Evolutionary conservation across 2,888 invertebrate genomes (phyloP), one percentile per base, ranked within the genome.

Genomic region (Cephus spinipes): DNA sequence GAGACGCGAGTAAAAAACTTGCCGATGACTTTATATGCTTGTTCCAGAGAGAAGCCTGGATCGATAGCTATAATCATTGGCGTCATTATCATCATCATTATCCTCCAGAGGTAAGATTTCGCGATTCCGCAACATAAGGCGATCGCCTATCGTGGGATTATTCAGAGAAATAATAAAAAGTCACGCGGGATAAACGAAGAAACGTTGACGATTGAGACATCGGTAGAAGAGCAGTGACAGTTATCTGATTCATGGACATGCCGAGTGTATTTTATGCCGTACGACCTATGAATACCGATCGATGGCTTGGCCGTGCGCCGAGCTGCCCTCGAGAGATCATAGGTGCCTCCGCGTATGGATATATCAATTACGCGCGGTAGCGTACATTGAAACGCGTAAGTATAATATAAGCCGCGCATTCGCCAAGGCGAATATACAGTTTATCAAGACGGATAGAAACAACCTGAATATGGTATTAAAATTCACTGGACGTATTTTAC

Each of bases 231-330:
- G 86, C 90, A 86, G 90, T 90, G 91, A 91, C 91, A 91, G 91
- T 91, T 91, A 91, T 91, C 91, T 91, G 91, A 91, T 91, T 91
- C 91, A 91, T 91, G 91, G 91, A 91, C 91, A 91, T 91, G 89
- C 90, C 91, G 89, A 88, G 89, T 90, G 89, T 91, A 91, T 91
- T 91, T 91, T 91, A 91, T 91, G 89, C 89, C 87, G 90, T 90
- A 91, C 91, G 90, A 90, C 90, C 90, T 91, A 90, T 91, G 91
- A 91, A 91, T 91, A 91, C 91, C 89, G 91, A 91, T 91, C 90
- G 90, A 90, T 90, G 71, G 12, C 71, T 31, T 32, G 31, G 71
- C 71, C 31, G 71, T 32, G 71, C 71, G 71, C 71, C 71, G 31
- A 77, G 80, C 71, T 77, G 84, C 81, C 83, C 83, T 78, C 86